Conservation (phyloP, 2,888 invertebrate species). For the Barypeithes pellucidus region DNA sequence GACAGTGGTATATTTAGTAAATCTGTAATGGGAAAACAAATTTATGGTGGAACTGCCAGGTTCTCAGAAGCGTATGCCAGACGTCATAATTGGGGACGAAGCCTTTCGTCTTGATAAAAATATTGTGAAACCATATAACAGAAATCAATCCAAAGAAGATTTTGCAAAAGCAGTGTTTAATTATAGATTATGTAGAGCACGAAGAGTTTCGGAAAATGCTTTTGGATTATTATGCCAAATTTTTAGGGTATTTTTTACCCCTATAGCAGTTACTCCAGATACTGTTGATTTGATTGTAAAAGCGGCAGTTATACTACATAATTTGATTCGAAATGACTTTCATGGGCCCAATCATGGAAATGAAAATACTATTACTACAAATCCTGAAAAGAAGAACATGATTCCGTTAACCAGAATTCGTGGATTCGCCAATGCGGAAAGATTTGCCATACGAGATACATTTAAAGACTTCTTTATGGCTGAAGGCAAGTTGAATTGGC, state of each 20-base stretch:
- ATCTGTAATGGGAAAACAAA: constrained; percentile 6
- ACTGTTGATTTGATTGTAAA: constrained; percentile 11
- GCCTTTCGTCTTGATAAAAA: constrained; percentile 5
- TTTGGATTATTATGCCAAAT: constrained; percentile 26
- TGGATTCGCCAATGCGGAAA: constrained; percentile 1
- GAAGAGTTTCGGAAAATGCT: constrained; percentile 14
- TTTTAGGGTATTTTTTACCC: constrained; percentile 25
- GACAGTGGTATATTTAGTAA: constrained; percentile 24
- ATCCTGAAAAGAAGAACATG: constrained; percentile 22
- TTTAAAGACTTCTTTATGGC: no score
- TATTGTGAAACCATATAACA: constrained; percentile 18
- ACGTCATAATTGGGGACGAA: constrained; percentile 19
- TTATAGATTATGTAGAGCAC: constrained; percentile 22
- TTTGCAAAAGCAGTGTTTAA: constrained; percentile 21
- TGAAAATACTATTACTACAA: constrained; percentile 32
- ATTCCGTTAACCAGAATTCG: constrained; percentile 15
- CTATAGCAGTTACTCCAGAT: constrained; percentile 21
- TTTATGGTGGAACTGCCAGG: constrained; percentile 13
- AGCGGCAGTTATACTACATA: no score
- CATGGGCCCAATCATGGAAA: constrained; percentile 15
- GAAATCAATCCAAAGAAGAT: constrained; percentile 22
- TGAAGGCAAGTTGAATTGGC: no score
- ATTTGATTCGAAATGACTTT: constrained; percentile 29
- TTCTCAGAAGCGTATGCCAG: constrained; percentile 14
- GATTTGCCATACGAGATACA: no score